Percentiles rank a stretch among this genome's conserved stretches.
Conservation (phyloP, 2,113 vertebrate species). For the Archilochus colubris region DNA sequence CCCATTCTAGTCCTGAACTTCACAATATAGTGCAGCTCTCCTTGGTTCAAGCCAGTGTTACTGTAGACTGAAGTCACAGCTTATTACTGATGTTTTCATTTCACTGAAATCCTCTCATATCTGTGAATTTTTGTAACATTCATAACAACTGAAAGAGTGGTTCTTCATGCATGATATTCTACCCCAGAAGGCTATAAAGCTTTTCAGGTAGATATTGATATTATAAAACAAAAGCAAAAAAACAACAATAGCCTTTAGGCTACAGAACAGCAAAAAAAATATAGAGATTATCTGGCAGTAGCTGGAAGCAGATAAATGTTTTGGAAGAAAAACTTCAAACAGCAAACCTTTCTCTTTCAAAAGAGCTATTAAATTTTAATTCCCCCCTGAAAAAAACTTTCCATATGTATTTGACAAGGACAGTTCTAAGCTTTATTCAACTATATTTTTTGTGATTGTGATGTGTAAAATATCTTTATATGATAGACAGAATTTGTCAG, state of each 20-base stretch:
- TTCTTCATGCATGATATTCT: neutral
- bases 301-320: neutral
- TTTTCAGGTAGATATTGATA: neutral
- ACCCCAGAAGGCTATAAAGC: neutral
- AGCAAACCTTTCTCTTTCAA: neutral
- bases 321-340: neutral
- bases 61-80: neutral
- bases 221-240: neutral
- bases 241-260: neutral
- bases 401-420: neutral
- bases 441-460: neutral
- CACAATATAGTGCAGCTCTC: neutral
- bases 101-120: neutral
- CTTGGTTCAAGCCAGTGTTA: neutral
- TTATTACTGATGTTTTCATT: neutral
- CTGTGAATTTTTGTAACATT: neutral
- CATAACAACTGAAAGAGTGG: neutral
- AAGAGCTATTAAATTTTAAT: neutral
- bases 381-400: neutral
- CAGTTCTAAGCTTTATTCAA: neutral
- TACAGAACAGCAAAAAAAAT: neutral
- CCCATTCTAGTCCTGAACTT: neutral
- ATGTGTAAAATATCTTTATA: neutral
- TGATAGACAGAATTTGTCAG: neutral
- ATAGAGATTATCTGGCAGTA: neutral